phyloP scores from a whole-genome alignment of 2,113 vertebrate species.

The Chaetura pelagica region DNA sequence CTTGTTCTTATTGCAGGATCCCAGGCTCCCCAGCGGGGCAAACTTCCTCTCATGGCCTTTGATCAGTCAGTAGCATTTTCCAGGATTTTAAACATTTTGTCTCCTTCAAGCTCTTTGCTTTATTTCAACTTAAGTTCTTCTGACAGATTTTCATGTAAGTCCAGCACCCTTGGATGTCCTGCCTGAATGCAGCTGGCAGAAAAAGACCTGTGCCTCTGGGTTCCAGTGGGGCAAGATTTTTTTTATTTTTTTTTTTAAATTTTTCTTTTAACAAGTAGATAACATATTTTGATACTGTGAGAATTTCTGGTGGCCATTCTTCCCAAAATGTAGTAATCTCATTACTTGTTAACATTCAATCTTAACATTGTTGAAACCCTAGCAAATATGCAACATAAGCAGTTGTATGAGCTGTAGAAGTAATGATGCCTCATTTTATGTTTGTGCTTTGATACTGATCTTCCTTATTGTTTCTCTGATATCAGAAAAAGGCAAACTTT shows the following conservation, averaged over 20 bases:
- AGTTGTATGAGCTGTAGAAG: background rate
- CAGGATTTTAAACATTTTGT: background rate
- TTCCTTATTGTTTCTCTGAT: background rate
- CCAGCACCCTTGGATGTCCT: background rate
- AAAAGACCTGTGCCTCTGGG: background rate
- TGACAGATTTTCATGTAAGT: background rate
- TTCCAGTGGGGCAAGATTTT: background rate
- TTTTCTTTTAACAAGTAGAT: background rate
- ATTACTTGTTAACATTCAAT: background rate
- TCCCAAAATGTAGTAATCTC: background rate
- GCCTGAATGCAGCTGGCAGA: background rate
- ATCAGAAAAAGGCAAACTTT: background rate
- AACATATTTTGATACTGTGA: background rate
- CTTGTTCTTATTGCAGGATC: background rate
- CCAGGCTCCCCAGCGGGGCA: rapidly evolving
- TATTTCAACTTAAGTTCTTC: background rate
- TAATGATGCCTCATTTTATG: background rate
- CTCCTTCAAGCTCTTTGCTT: background rate
- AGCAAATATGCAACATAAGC: background rate
- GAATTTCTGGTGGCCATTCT: background rate
- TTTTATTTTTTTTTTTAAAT: background rate
- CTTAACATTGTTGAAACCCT: background rate
- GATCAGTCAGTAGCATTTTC: background rate
- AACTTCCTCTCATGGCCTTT: background rate
- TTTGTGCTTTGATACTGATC: background rate